Percentiles rank a stretch among this genome's conserved stretches.
Evolutionary conservation across 1,140 invertebrate species (phyloP).

Genomic region (Orius insidiosus): DNA sequence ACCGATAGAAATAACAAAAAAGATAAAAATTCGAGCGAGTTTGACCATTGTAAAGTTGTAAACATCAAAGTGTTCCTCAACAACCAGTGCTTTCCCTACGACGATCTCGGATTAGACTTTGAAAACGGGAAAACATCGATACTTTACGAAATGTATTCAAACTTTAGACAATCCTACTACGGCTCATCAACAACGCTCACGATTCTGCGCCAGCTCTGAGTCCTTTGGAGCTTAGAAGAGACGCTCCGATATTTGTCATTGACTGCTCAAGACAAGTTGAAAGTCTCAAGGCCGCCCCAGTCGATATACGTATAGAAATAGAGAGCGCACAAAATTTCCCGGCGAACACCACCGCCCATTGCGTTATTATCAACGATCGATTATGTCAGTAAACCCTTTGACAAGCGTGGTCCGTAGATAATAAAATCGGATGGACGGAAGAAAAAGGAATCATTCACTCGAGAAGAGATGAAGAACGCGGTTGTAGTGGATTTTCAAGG

Average conservation of each 20-base stretch:
- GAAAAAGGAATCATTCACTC: too few species aligned
- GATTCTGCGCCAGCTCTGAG: too few species aligned
- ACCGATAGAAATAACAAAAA: slow-evolving; percentile 16
- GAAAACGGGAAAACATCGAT: slow-evolving; percentile 19
- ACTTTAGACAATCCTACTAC: too few species aligned
- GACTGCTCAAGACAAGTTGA: slow-evolving; percentile 15
- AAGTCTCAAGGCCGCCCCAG: slow-evolving; percentile 20
- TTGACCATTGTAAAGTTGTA: slow-evolving; percentile 21
- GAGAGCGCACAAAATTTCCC: slow-evolving; percentile 18
- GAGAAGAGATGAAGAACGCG: too few species aligned
- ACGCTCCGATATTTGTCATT: too few species aligned
- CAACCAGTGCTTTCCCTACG: slow-evolving; percentile 23
- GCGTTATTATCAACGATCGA: slow-evolving; percentile 22
- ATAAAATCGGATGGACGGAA: too few species aligned
- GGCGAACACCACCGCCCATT: slow-evolving; percentile 22
- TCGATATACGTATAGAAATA: slow-evolving; percentile 23
- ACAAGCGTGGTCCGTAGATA: too few species aligned
- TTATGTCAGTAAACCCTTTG: too few species aligned
- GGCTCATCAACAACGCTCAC: too few species aligned
- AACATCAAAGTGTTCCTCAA: slow-evolving; percentile 24
- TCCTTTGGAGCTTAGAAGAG: too few species aligned
- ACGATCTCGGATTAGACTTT: slow-evolving; percentile 17
- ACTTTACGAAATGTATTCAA: too few species aligned
- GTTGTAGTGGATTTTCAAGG: too few species aligned
- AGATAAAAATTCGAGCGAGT: slow-evolving; percentile 14